phyloP scores from a whole-genome alignment of 2,888 invertebrate genomes.

The Harpalus rubripes region DNA sequence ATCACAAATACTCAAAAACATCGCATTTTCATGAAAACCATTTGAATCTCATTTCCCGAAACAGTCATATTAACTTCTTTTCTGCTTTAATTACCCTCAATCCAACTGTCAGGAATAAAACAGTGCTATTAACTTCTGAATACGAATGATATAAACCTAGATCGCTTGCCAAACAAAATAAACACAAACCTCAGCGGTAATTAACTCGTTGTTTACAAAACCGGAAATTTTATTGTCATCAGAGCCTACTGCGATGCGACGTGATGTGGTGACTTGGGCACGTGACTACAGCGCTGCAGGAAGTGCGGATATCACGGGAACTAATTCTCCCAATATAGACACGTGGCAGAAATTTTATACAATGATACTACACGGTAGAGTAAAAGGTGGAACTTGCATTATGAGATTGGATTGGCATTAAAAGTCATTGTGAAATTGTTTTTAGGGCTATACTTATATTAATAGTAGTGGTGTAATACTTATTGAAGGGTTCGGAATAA shows the following conservation, averaged over 20 bases:
- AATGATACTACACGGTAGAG: background rate
- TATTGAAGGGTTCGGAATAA: background rate
- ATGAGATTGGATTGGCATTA: constrained; percentile 17
- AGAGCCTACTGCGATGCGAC: constrained; percentile 18
- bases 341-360: constrained; percentile 56
- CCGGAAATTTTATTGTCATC: constrained; percentile 73
- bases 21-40: background rate
- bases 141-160: constrained; percentile 26
- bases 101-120: constrained; percentile 39
- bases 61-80: constrained; percentile 19
- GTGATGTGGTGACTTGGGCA: constrained; percentile 3
- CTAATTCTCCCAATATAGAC: constrained; percentile 43
- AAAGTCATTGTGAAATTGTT: constrained; percentile 25
- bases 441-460: background rate
- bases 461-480: background rate
- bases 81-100: constrained; percentile 39
- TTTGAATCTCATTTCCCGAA: constrained; percentile 11
- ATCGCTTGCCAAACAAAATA: constrained; percentile 53
- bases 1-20: background rate
- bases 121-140: constrained; percentile 17
- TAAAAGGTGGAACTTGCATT: background rate
- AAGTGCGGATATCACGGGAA: constrained; percentile 64
- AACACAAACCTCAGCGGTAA: constrained; percentile 57
- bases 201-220: constrained; percentile 71
- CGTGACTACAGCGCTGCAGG: constrained; percentile 59